phyloP scores from a whole-genome alignment of 2,113 vertebrate species.

The Ictalurus punctatus region DNA sequence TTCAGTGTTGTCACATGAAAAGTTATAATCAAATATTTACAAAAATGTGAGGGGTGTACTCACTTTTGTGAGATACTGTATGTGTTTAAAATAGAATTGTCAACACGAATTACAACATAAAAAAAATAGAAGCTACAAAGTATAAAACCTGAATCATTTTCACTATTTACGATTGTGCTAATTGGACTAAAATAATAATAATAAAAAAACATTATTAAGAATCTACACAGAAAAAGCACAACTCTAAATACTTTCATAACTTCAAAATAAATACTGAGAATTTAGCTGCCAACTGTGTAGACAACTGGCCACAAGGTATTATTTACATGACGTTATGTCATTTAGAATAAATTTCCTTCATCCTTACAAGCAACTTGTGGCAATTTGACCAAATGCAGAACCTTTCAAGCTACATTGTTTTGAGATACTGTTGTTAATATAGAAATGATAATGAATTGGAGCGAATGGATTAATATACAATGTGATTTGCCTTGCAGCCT shows the following conservation, averaged over 20 bases:
- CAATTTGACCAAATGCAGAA: background rate
- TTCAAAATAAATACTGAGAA: background rate
- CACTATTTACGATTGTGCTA: background rate
- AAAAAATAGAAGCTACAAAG: no score
- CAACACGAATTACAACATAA: no score
- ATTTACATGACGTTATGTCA: background rate
- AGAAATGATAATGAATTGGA: no score
- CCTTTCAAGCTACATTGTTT: no score
- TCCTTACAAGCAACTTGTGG: background rate
- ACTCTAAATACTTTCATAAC: background rate
- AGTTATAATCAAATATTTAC: no score
- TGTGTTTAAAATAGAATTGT: no score
- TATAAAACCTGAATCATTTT: background rate
- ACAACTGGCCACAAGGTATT: background rate
- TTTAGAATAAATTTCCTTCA: background rate
- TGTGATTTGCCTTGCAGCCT: no score
- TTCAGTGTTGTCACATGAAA: no score
- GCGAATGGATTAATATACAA: no score
- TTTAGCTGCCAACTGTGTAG: background rate
- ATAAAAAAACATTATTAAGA: background rate
- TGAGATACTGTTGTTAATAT: no score
- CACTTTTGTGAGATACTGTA: no score
- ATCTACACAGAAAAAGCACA: background rate
- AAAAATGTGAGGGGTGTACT: no score
- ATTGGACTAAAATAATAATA: background rate